Percentiles rank a stretch among this genome's conserved stretches.
Evolutionary conservation across 2,113 vertebrate species (phyloP).

Genomic region (Poeciliopsis retropinna): DNA sequence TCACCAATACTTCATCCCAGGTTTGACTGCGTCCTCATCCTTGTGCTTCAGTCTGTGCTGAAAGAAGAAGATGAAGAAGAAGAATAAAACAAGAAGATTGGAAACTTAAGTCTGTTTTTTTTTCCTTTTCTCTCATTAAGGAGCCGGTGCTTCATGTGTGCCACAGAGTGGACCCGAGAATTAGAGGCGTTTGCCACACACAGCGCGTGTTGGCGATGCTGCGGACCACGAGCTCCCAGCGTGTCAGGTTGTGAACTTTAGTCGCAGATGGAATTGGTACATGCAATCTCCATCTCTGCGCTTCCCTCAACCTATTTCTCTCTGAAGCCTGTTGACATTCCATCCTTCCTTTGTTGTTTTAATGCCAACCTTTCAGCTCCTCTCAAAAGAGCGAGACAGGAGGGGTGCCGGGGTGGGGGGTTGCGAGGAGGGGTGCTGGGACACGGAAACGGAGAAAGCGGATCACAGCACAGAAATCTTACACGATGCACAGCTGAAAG

Average conservation of each 20-base stretch:
- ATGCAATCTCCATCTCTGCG: conserved; percentile 46
- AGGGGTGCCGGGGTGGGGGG: conserved; percentile 38
- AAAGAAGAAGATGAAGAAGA: conserved; percentile 5
- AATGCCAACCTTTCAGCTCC: conserved; percentile 80
- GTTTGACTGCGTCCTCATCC: conserved; percentile 10
- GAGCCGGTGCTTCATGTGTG: background rate
- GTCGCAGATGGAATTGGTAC: conserved; percentile 40
- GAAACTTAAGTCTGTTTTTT: conserved; percentile 14
- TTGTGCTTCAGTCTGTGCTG: conserved; percentile 37
- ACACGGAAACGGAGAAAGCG: conserved; percentile 23
- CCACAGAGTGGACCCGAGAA: conserved; percentile 1
- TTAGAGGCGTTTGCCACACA: conserved; percentile 19
- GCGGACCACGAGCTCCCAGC: background rate
- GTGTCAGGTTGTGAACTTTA: conserved; percentile 56
- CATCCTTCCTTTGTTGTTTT: conserved; percentile 81
- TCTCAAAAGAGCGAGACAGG: conserved; percentile 73
- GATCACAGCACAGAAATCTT: conserved; percentile 61
- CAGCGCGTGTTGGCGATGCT: conserved; percentile 35
- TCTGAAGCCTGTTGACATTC: conserved; percentile 82
- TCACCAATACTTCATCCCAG: conserved; percentile 46
- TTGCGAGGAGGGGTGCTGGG: conserved; percentile 25
- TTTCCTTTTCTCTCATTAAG: background rate
- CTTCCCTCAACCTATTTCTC: conserved; percentile 63
- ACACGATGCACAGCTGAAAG: conserved; percentile 19
- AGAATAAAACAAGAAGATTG: background rate